Evolutionary conservation across 2,888 invertebrate species (phyloP), one percentile per base, ranked within the genome.

Genomic region (Himalopsyche anomala): DNA sequence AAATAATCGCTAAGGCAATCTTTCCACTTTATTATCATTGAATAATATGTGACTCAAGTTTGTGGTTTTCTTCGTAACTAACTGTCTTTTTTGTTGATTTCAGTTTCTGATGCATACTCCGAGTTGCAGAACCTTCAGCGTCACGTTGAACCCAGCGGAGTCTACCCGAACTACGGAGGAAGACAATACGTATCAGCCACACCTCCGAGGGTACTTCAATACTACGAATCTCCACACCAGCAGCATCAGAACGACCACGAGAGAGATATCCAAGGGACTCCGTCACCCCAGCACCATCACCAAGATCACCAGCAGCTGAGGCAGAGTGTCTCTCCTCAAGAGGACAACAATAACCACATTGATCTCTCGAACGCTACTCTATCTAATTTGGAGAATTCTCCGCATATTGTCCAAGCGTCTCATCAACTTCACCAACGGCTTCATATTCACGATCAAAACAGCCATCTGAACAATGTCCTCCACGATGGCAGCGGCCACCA

Each of bases 191-290:
- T 42, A 9, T 69, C 85, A 3, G 38, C 54, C 9, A 55, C 82
- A 11, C 55, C 84, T 0, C 42, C 81, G 38, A 36, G 81, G 4
- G 56, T 62, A 17, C 36, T 87, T 11, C 79, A 83, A 38, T 87
- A 90, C 87, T 90, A 90, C 86, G 91, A 91, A 62, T 89, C n/a
- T 4, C 82, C 82, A 1, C 17, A 40, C 45, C 84, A 87, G 5
- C 86, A 86, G 19, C 84, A 87, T 28, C 62, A 83, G 55, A 84
- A 87, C 4, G 51, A n/a, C 12, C 80, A 82, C 36, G 74, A 74
- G 15, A 74, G 74, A 38, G 74, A 74, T 12, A 74, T 74, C 4
- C 74, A 74, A 36, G 79, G 81, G n/a, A 90, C 84, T 69, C 89
- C 40, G 89, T 89, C 88, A 62, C 89, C 85, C 69, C 88, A 74